Conservation (phyloP, 2,888 invertebrate species). For the Panorpa germanica region DNA sequence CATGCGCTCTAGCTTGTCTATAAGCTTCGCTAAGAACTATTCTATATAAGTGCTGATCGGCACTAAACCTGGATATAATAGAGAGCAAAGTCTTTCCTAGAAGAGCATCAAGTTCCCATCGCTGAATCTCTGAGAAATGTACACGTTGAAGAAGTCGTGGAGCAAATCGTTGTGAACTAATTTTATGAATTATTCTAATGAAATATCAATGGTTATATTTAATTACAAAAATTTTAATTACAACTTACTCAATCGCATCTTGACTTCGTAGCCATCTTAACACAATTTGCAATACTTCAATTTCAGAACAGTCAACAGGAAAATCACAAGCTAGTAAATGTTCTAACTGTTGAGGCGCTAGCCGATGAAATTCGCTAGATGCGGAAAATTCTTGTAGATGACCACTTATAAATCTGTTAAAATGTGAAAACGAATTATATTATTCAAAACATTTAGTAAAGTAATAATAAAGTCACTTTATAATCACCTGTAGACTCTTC, state of each 20-base stretch:
- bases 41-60: slow-evolving; percentile 21
- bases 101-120: slow-evolving; percentile 18
- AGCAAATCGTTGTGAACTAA: too few relatives aligned
- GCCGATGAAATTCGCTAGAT: slow-evolving; percentile 35
- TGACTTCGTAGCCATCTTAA: slow-evolving; percentile 34
- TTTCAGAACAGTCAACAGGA: slow-evolving; percentile 47
- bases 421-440: too few relatives aligned
- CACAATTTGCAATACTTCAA: slow-evolving; percentile 35
- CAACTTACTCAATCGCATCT: slow-evolving; percentile 16
- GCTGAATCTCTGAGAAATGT: slow-evolving; percentile 27
- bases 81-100: slow-evolving; percentile 15
- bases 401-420: slow-evolving; percentile 44
- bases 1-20: slow-evolving; percentile 14
- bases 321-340: slow-evolving; percentile 41
- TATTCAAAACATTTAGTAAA: too few relatives aligned
- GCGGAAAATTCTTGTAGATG: slow-evolving; percentile 38
- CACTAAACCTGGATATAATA: slow-evolving; percentile 13
- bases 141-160: slow-evolving; percentile 26
- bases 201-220: slow-evolving; percentile 1
- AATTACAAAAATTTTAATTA: slow-evolving; percentile 4
- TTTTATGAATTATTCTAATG: too few relatives aligned
- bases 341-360: slow-evolving; percentile 38
- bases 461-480: too few relatives aligned
- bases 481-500: slow-evolving; percentile 39
- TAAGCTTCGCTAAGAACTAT: slow-evolving; percentile 22